phyloP scores from a whole-genome alignment of 2,888 invertebrate genomes.

The Abrostola tripartita region DNA sequence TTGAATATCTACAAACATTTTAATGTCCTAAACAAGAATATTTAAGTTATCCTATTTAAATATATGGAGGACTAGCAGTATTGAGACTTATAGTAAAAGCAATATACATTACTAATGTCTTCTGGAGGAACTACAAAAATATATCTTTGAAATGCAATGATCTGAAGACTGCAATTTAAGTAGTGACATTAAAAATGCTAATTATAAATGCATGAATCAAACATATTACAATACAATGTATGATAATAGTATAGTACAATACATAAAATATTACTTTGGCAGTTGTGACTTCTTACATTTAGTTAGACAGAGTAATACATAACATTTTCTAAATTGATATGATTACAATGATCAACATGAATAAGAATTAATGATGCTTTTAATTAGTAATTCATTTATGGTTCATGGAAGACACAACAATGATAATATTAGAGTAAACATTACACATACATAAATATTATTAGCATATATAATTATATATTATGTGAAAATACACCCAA shows the following conservation, averaged over 20 bases:
- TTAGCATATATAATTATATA: constrained; percentile 13
- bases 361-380: constrained; percentile 51
- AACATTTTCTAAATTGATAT: constrained; percentile 27
- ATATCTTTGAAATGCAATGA: constrained; percentile 39
- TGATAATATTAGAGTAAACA: constrained; percentile 30
- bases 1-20: constrained; percentile 41
- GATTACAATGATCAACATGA: constrained; percentile 40
- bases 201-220: constrained; percentile 50
- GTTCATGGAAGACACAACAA: constrained; percentile 70
- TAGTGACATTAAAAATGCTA: constrained; percentile 44
- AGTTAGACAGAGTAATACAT: constrained; percentile 23
- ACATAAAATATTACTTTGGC: constrained; percentile 46
- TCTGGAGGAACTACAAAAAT: constrained; percentile 59
- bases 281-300: constrained; percentile 32
- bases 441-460: constrained; percentile 23
- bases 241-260: constrained; percentile 9
- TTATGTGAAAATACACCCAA: constrained; percentile 16
- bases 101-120: constrained; percentile 45
- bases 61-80: constrained; percentile 60
- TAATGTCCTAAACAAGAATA: constrained; percentile 41
- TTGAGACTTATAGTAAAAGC: constrained; percentile 54
- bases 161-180: constrained; percentile 27
- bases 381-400: constrained; percentile 58
- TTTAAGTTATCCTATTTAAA: constrained; percentile 22
- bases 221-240: constrained; percentile 10